Percentiles rank a stretch among this genome's conserved stretches.
phyloP scores from a whole-genome alignment of 1,140 invertebrate species.

The Lutraria rhynchaena region DNA sequence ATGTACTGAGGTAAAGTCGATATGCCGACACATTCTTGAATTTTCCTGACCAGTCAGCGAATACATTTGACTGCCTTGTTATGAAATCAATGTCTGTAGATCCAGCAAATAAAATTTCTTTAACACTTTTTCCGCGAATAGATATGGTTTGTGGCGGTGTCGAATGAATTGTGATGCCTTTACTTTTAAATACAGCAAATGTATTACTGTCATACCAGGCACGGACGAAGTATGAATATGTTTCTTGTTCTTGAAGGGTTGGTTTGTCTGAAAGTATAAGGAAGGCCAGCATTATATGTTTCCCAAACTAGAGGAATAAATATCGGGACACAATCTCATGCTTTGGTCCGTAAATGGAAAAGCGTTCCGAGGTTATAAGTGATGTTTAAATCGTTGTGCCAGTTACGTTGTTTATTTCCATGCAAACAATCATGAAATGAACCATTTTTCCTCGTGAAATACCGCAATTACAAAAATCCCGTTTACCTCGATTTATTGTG shows the following conservation, averaged over 20 bases:
- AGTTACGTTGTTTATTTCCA: background rate
- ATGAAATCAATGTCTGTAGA: slow-evolving; percentile 33
- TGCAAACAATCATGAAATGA: background rate
- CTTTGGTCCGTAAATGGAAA: background rate
- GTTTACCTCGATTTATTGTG: too few relatives aligned
- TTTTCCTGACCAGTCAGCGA: slow-evolving; percentile 24
- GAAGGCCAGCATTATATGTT: too few relatives aligned
- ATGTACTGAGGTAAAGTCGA: background rate
- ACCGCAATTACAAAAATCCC: too few relatives aligned
- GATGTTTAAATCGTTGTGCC: background rate
- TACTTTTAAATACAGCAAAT: slow-evolving; percentile 42
- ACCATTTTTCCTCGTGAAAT: too few relatives aligned
- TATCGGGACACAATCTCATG: too few relatives aligned
- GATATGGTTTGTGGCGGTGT: slow-evolving; percentile 11
- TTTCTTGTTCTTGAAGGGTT: background rate
- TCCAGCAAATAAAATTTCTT: background rate
- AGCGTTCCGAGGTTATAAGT: background rate
- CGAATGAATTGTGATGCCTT: slow-evolving; percentile 9
- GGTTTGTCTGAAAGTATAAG: background rate
- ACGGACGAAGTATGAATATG: slow-evolving; percentile 31
- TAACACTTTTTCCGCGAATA: slow-evolving; percentile 21
- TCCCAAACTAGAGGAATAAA: too few relatives aligned
- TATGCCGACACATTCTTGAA: background rate
- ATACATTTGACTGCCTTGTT: background rate
- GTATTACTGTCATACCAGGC: slow-evolving; percentile 36